Evolutionary conservation across 2,113 vertebrate species (phyloP).

Genomic region (Athene noctua): DNA sequence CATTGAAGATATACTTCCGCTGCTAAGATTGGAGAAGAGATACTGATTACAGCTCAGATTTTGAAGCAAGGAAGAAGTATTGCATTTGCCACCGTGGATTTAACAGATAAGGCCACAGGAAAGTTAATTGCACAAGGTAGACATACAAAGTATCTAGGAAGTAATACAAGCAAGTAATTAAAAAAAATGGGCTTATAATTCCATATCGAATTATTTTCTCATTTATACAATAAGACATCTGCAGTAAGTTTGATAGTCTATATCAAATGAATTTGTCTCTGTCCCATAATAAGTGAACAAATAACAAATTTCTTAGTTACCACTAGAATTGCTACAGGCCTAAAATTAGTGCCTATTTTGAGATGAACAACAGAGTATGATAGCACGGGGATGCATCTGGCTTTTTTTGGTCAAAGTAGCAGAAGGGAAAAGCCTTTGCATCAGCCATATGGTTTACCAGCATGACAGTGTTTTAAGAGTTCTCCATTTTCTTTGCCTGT

Average conservation of each 20-base stretch:
- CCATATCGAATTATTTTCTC: background rate
- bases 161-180: background rate
- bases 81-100: conserved; percentile 90
- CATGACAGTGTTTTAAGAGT: background rate
- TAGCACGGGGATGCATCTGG: background rate
- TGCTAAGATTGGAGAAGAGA: conserved; percentile 90
- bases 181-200: background rate
- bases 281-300: background rate
- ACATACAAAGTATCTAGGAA: conserved; percentile 91
- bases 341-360: background rate
- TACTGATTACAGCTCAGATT: conserved; percentile 91
- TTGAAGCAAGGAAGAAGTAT: conserved; percentile 89
- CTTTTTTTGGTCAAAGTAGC: background rate
- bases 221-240: background rate
- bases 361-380: background rate
- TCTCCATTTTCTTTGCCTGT: background rate
- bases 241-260: background rate
- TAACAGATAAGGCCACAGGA: conserved; percentile 88
- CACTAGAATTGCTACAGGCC: background rate
- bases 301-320: background rate
- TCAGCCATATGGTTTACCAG: background rate
- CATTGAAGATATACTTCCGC: conserved; percentile 88
- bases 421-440: background rate
- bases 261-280: background rate
- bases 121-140: conserved; percentile 92